A percentile compares a stretch with the other conserved stretches of the same genome.
Conservation (phyloP, 2,888 invertebrate species). For the Plebejus anna region DNA sequence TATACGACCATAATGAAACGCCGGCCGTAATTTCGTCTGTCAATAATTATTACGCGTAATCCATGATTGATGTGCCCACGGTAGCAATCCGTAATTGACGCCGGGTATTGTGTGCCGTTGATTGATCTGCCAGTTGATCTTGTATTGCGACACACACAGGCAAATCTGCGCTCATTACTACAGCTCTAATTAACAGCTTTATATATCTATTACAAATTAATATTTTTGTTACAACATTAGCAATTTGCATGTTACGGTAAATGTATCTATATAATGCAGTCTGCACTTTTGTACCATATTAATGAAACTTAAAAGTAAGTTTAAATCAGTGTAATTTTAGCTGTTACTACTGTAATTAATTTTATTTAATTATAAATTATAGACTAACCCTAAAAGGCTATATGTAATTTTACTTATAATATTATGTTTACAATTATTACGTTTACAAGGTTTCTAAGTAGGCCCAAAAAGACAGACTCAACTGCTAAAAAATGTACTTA, state of each 20-base stretch:
- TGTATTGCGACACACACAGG: constrained; percentile 39
- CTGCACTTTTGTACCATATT: neutral
- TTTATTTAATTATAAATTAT: too few relatives aligned
- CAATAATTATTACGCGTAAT: constrained; percentile 72
- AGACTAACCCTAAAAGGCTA: neutral
- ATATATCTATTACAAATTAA: neutral
- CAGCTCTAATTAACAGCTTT: constrained; percentile 54
- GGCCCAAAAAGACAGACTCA: neutral
- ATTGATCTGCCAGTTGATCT: constrained; percentile 51
- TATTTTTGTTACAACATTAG: neutral
- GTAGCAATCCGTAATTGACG: constrained; percentile 67
- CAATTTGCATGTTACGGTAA: neutral
- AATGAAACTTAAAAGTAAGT: too few relatives aligned
- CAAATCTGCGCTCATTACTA: constrained; percentile 55
- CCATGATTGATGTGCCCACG: constrained; percentile 69
- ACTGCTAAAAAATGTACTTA: neutral
- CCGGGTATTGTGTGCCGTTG: constrained; percentile 57
- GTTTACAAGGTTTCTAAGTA: neutral
- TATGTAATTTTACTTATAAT: neutral
- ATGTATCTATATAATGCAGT: neutral
- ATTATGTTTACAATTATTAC: neutral
- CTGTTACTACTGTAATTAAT: too few relatives aligned
- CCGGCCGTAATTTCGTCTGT: constrained; percentile 52
- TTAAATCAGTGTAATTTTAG: too few relatives aligned
- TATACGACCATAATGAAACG: constrained; percentile 34